Conservation (phyloP, 1,140 invertebrate species). For the Cyphomyrmex costatus region DNA sequence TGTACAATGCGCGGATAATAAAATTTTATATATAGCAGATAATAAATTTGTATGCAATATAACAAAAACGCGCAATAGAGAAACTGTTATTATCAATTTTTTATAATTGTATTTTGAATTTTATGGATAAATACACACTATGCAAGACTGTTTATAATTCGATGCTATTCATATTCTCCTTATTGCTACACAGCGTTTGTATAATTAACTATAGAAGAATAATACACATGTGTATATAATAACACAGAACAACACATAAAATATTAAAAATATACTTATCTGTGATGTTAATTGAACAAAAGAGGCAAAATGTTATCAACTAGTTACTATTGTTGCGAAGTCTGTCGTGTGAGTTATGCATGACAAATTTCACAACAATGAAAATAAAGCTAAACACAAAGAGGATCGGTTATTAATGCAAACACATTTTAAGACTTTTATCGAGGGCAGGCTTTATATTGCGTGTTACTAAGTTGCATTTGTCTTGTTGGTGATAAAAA, state of each 20-base stretch:
- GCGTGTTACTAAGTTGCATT: constrained; percentile 66
- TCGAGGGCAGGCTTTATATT: constrained; percentile 51
- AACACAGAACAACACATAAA: constrained; percentile 37
- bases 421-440: constrained; percentile 62
- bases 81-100: constrained; percentile 11
- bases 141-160: constrained; percentile 38
- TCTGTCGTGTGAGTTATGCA: constrained; percentile 4
- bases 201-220: constrained; percentile 11
- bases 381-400: constrained; percentile 62
- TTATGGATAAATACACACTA: constrained; percentile 48
- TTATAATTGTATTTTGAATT: constrained; percentile 7
- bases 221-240: not conserved
- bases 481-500: constrained; percentile 55
- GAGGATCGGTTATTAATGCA: constrained; percentile 64
- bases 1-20: constrained; percentile 31
- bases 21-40: constrained; percentile 25
- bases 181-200: constrained; percentile 3
- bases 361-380: constrained; percentile 36
- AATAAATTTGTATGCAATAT: constrained; percentile 34
- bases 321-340: constrained; percentile 31
- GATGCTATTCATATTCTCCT: constrained; percentile 5
- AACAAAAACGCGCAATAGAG: constrained; percentile 16
- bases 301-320: constrained; percentile 41
- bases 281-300: constrained; percentile 31
- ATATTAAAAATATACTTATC: constrained; percentile 32